Evolutionary conservation across 2,888 invertebrate species (phyloP).

Genomic region (Seira sanloemensis): DNA sequence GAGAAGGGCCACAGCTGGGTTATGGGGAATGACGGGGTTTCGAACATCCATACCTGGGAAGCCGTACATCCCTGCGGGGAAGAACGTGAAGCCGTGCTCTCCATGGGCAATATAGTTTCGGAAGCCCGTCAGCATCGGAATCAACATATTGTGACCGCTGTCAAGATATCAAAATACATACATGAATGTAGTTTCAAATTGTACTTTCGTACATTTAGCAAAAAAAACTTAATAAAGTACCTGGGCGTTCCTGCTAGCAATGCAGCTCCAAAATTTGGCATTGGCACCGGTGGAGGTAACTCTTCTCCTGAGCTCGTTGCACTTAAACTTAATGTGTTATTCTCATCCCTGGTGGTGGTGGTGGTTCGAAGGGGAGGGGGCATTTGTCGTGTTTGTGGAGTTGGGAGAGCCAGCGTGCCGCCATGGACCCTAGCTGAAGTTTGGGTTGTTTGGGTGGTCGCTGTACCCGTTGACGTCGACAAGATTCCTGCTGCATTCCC

Average conservation of each 20-base stretch:
- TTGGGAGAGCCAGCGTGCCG: not conserved
- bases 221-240: conserved; percentile 27
- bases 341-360: conserved; percentile 28
- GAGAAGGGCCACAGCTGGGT: conserved; percentile 67
- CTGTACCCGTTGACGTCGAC: conserved; percentile 2
- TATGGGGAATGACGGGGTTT: conserved; percentile 61
- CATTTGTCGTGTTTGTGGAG: conserved; percentile 18
- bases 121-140: conserved; percentile 71
- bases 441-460: conserved; percentile 36
- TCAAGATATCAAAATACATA: not conserved
- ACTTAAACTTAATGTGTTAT: conserved; percentile 52
- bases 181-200: not conserved
- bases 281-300: conserved; percentile 39
- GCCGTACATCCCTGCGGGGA: conserved; percentile 63
- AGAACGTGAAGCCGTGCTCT: conserved; percentile 57
- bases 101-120: conserved; percentile 62
- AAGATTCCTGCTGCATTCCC: conserved; percentile 27
- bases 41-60: conserved; percentile 63
- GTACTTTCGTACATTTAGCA: not conserved
- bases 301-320: conserved; percentile 68
- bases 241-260: conserved; percentile 69
- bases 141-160: conserved; percentile 70
- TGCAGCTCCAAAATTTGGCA: conserved; percentile 51
- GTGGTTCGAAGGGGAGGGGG: not conserved
- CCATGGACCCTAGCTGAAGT: not conserved